phyloP scores from a whole-genome alignment of 2,113 vertebrate genomes.

The Zingel zingel region DNA sequence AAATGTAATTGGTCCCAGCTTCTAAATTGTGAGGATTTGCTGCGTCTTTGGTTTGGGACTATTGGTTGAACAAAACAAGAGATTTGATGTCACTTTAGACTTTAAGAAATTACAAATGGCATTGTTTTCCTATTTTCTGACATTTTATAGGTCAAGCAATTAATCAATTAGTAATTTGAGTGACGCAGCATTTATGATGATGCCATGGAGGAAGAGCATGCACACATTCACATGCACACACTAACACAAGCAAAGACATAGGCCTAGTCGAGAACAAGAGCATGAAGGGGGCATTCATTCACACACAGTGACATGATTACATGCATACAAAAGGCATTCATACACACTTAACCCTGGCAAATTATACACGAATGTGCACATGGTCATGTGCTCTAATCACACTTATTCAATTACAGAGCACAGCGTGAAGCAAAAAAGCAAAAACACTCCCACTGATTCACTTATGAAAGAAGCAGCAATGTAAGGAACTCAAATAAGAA shows the following conservation, averaged over 20 bases:
- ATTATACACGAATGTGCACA: slow-evolving; percentile 9
- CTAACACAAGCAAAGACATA: not conserved
- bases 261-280: not conserved
- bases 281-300: slow-evolving; percentile 51
- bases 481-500: not conserved
- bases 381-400: slow-evolving; percentile 67
- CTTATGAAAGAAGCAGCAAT: slow-evolving; percentile 8
- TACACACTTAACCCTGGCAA: not conserved
- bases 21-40: not conserved
- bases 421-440: slow-evolving; percentile 15
- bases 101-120: not conserved
- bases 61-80: not conserved
- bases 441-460: slow-evolving; percentile 11
- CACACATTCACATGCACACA: not conserved
- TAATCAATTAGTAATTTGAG: not conserved
- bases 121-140: not conserved
- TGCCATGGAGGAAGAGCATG: not conserved
- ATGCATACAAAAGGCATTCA: slow-evolving; percentile 52
- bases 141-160: not conserved
- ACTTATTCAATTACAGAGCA: slow-evolving; percentile 59
- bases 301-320: slow-evolving; percentile 19
- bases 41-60: not conserved
- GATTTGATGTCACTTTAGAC: not conserved
- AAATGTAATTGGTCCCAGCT: not conserved
- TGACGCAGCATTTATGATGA: not conserved